Percentiles rank a stretch among this genome's conserved stretches.
Evolutionary conservation across 1,140 invertebrate genomes (phyloP).

Genomic region (Drosophila sucinea): DNA sequence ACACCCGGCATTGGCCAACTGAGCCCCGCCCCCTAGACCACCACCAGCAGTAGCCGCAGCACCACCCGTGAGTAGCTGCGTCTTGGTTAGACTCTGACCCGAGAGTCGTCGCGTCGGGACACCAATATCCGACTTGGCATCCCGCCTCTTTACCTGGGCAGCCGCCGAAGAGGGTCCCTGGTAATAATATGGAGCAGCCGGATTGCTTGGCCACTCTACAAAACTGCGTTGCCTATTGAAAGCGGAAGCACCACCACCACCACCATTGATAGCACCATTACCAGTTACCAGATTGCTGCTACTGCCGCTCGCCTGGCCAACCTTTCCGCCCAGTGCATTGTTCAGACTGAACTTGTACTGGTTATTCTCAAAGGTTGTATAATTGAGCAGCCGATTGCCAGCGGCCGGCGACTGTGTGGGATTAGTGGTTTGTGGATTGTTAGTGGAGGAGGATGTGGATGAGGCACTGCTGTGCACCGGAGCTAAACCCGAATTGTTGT

Average conservation of each 20-base stretch:
- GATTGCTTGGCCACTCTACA: constrained; percentile 79
- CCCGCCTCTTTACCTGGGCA: constrained; percentile 66
- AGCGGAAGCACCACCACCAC: constrained; percentile 57
- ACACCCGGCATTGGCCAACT: constrained; percentile 68
- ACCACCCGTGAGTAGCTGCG: constrained; percentile 68
- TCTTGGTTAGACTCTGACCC: constrained; percentile 75
- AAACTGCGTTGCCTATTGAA: constrained; percentile 73
- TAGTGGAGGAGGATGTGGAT: constrained; percentile 39
- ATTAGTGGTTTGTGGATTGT: constrained; percentile 55
- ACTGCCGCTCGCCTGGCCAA: constrained; percentile 41
- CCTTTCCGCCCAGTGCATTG: constrained; percentile 59
- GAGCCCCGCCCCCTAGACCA: constrained; percentile 19
- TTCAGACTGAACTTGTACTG: constrained; percentile 83
- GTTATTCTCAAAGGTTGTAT: constrained; percentile 82
- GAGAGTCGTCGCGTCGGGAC: constrained; percentile 76
- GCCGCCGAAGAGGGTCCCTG: constrained; percentile 64
- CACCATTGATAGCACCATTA: constrained; percentile 39
- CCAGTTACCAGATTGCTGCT: constrained; percentile 65
- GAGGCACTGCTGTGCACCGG: constrained; percentile 61
- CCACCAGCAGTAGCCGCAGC: constrained; percentile 26
- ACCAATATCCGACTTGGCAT: constrained; percentile 82
- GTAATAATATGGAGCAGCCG: constrained; percentile 78
- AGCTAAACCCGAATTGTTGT: constrained; percentile 57
- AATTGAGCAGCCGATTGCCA: constrained; percentile 77
- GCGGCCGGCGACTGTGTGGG: constrained; percentile 40